Conservation (phyloP, 1,140 invertebrate genomes). For the Drosophila navojoa region DNA sequence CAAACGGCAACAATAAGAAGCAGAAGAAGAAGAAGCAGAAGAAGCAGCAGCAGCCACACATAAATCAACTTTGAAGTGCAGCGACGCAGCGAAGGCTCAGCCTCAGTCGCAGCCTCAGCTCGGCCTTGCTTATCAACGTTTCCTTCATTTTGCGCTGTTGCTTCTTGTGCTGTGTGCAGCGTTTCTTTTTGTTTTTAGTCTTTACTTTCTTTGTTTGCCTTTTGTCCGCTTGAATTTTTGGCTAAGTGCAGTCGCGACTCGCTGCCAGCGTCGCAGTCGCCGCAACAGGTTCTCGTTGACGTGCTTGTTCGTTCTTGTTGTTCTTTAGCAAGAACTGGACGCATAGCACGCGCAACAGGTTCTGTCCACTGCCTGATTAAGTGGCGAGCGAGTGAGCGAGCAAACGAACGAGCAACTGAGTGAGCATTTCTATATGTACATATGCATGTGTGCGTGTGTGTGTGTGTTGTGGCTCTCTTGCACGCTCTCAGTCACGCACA, state of each 20-base stretch:
- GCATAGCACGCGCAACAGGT: conserved; percentile 71
- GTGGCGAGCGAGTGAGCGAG: conserved; percentile 22
- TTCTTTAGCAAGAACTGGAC: conserved; percentile 62
- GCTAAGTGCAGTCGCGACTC: conserved; percentile 48
- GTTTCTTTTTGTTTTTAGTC: conserved; percentile 58
- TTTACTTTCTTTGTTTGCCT: conserved; percentile 71
- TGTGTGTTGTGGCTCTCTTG: conserved; percentile 21
- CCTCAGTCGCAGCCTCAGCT: conserved; percentile 18
- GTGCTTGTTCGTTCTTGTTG: conserved; percentile 34
- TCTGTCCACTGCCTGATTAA: conserved; percentile 51
- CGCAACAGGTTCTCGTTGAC: conserved; percentile 76
- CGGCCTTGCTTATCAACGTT: conserved; percentile 77
- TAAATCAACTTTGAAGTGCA: conserved; percentile 79
- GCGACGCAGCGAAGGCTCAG: conserved; percentile 14
- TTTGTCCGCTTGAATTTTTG: conserved; percentile 63
- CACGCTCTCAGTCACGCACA: conserved; percentile 30
- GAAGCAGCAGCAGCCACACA: conserved; percentile 34
- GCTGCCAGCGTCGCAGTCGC: conserved; percentile 54
- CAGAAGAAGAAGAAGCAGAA: conserved; percentile 34
- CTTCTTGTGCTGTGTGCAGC: conserved; percentile 41
- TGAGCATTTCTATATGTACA: conserved; percentile 3
- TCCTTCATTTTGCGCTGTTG: conserved; percentile 40
- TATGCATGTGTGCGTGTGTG: background rate
- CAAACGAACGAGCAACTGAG: conserved; percentile 18
- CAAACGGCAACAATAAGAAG: conserved; percentile 25